Evolutionary conservation across 2,797 vertebrate species (phyloP).

Genomic region (Orestias chungarensis): DNA sequence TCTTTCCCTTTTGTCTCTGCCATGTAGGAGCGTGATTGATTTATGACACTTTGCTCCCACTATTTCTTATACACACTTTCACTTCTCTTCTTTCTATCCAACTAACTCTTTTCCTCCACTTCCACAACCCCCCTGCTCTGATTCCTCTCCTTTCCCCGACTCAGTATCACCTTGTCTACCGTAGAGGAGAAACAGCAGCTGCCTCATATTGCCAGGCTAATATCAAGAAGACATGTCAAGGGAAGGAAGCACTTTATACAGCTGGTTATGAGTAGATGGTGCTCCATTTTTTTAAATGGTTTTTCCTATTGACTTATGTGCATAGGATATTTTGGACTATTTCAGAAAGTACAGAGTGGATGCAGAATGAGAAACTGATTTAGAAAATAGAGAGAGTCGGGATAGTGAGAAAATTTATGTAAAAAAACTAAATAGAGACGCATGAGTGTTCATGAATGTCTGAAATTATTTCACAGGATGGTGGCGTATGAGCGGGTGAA

Average conservation of each 20-base stretch:
- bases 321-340: constrained; percentile 62
- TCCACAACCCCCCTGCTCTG: constrained; percentile 60
- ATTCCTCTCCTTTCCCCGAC: constrained; percentile 71
- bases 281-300: constrained; percentile 59
- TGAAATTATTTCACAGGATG: constrained; percentile 61
- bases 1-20: constrained; percentile 57
- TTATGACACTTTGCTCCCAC: constrained; percentile 77
- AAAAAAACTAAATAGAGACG: constrained; percentile 29
- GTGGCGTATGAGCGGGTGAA: constrained; percentile 21
- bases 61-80: constrained; percentile 60
- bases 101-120: not conserved
- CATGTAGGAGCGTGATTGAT: constrained; percentile 73
- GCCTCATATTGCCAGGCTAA: constrained; percentile 74
- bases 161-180: constrained; percentile 73
- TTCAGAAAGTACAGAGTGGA: constrained; percentile 35
- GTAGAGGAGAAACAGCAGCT: constrained; percentile 69
- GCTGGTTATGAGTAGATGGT: constrained; percentile 59
- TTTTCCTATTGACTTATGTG: constrained; percentile 69
- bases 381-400: constrained; percentile 29
- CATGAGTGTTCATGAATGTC: constrained; percentile 49
- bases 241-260: constrained; percentile 77
- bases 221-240: constrained; percentile 75
- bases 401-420: constrained; percentile 16
- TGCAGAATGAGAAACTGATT: constrained; percentile 9
- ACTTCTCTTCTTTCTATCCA: constrained; percentile 56